Evolutionary conservation across 2,888 invertebrate species (phyloP), one percentile per base, ranked within the genome.

Genomic region (Aphidoletes aphidimyza): DNA sequence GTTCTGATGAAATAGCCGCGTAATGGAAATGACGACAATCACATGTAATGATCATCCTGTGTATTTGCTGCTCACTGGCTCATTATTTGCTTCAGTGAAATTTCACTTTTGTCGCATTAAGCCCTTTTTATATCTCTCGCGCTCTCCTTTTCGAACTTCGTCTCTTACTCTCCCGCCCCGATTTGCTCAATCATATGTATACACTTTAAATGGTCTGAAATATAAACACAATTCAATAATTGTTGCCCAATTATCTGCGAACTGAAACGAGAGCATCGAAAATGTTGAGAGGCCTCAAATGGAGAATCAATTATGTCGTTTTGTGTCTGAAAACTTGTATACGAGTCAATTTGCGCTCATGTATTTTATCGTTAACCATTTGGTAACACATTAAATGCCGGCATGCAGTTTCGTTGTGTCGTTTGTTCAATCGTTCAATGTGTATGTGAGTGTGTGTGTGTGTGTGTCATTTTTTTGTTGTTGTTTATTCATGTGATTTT

Each of bases 41-140:
- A 69, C 69, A 69, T 69, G 69, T 69, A 69, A 69, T 69, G 34
- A 30, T 69, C 69, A 69, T 69, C 9, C 69, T 69, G 30, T 42
- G n/a, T 69, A 69, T 69, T 69, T 30, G 34, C 11, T 69, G 69
- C 30, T 30, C 69, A 69, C 14, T 11, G 42, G 30, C 69, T 69
- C 69, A 69, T 69, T 69, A 69, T 69, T 69, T 69, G 69, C 69
- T 69, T 69, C 69, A 69, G 69, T 69, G 69, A 69, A 69, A 69
- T 69, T 69, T 69, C 69, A 69, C 69, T 69, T 69, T 69, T 69
- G 69, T 3, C 69, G 22, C 54, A 54, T n/a, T n/a, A n/a, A n/a
- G n/a, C n/a, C n/a, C n/a, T n/a, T n/a, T n/a, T n/a, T n/a, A n/a
- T n/a, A n/a, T n/a, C n/a, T n/a, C 54, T 22, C 22, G 22, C 8